Conservation (phyloP, 2,113 vertebrate species). For the Lampris incognitus region DNA sequence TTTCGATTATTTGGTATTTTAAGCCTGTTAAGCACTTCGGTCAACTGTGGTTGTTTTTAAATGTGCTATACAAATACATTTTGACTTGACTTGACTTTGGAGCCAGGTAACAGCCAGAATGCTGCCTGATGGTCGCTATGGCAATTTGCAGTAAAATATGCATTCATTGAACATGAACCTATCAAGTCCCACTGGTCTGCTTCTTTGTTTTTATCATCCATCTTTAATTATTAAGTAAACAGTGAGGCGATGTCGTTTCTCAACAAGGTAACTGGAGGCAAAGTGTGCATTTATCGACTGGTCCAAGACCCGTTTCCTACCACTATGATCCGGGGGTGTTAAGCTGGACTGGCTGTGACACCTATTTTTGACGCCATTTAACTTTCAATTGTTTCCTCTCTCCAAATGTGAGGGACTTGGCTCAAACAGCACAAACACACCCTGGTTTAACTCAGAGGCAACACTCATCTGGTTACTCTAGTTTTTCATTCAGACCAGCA, state of each 20-base stretch:
- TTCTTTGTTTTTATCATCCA: no score
- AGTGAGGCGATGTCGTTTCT: background rate
- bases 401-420: constrained; percentile 4
- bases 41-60: no score
- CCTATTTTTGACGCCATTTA: background rate
- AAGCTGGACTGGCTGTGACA: constrained; percentile 7
- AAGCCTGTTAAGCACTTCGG: no score
- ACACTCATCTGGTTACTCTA: constrained; percentile 32
- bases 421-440: constrained; percentile 14
- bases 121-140: no score
- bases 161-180: background rate
- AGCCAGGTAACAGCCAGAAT: no score
- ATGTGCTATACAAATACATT: no score
- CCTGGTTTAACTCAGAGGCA: constrained; percentile 9
- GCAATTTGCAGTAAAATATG: background rate
- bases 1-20: no score
- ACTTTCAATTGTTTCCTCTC: constrained; percentile 10
- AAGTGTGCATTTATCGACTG: background rate
- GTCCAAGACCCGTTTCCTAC: background rate
- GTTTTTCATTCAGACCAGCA: constrained; percentile 49
- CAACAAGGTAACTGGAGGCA: background rate
- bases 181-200: no score
- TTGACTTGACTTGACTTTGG: no score
- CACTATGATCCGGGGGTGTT: constrained; percentile 17
- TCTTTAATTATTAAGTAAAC: no score